These are phyloP conservation scores for Gila orcuttii DNA, from an alignment of 2,113 vertebrate species.

Conservation along the genomic window DNA sequence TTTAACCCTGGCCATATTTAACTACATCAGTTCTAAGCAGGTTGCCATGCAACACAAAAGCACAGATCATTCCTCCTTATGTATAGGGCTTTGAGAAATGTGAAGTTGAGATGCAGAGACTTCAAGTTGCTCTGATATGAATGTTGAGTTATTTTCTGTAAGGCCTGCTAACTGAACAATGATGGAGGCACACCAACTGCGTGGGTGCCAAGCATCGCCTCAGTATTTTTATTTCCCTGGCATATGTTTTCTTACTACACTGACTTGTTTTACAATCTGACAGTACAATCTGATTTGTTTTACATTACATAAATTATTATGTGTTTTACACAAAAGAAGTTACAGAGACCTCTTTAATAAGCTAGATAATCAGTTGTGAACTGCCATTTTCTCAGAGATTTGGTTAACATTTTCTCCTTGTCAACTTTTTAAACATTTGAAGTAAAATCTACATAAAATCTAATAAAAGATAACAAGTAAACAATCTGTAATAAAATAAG, in stretches of 20 bases:
- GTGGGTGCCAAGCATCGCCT: neutral
- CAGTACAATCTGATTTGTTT: neutral
- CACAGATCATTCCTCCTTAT: conserved; percentile 24
- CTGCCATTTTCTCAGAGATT: neutral
- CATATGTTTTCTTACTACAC: neutral
- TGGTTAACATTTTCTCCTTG: neutral
- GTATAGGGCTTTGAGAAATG: conserved; percentile 27
- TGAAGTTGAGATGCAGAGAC: conserved; percentile 32
- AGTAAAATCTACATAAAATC: neutral
- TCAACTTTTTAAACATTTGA: neutral
- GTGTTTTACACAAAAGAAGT: too few species aligned
- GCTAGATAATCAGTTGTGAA: neutral
- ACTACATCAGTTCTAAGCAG: conserved; percentile 34
- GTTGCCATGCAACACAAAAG: conserved; percentile 47
- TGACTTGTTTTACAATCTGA: neutral
- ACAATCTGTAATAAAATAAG: too few species aligned
- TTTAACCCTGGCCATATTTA: conserved; percentile 34
- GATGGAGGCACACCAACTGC: neutral
- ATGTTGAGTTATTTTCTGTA: conserved; percentile 32
- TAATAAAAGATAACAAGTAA: too few species aligned
- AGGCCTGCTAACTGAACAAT: neutral
- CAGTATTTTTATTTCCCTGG: neutral
- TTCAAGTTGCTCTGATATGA: neutral
- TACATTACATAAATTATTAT: too few species aligned
- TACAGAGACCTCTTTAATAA: neutral